Evolutionary conservation across 2,888 invertebrate genomes (phyloP).

Genomic region (Brachylomia viminalis): DNA sequence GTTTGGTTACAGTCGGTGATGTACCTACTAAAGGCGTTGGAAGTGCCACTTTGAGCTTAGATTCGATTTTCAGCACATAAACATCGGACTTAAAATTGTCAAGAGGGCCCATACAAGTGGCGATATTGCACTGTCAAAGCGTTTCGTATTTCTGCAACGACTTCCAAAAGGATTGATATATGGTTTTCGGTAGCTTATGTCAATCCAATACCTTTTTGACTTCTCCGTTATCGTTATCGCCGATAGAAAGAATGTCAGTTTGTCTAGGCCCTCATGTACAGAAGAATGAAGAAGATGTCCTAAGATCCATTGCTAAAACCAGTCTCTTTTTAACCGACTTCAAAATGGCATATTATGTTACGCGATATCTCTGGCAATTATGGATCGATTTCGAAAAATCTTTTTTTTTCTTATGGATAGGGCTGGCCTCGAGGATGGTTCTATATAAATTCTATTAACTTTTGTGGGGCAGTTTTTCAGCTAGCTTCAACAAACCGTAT

Average conservation of each 20-base stretch:
- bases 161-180: neutral
- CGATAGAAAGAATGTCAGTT: neutral
- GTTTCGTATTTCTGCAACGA: neutral
- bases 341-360: too few relatives aligned
- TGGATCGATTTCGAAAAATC: too few relatives aligned
- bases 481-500: too few relatives aligned
- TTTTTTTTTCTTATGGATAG: too few relatives aligned
- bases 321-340: neutral
- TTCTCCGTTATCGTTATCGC: neutral
- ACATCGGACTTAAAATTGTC: neutral
- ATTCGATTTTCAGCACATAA: neutral
- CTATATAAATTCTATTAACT: too few relatives aligned
- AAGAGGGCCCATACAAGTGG: neutral
- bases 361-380: too few relatives aligned
- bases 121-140: neutral
- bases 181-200: neutral
- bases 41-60: neutral
- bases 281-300: too few relatives aligned
- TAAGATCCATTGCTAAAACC: neutral
- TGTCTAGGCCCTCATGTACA: neutral
- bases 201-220: neutral
- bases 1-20: neutral
- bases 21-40: neutral
- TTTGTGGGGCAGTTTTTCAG: too few relatives aligned
- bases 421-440: too few relatives aligned